These are phyloP conservation scores for Hemibagrus wyckioides DNA, from an alignment of 2,113 vertebrate species.

Conservation along the genomic window DNA sequence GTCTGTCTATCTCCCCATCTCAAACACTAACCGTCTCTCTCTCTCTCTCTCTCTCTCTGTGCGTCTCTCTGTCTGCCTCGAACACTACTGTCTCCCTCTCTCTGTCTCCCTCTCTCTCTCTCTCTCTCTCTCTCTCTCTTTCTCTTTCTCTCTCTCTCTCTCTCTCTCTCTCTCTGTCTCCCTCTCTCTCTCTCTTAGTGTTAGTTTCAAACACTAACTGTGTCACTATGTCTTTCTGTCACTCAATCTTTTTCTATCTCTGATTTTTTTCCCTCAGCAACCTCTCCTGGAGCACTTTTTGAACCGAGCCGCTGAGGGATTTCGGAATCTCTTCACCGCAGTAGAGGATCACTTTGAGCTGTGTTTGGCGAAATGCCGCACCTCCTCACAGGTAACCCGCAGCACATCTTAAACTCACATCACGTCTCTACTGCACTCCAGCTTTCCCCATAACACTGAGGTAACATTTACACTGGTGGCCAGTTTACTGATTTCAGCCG, in stretches of 20 bases:
- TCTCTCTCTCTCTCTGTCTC: neutral
- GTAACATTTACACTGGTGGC: neutral
- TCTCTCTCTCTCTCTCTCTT: too few relatives aligned
- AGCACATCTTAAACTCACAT: too few relatives aligned
- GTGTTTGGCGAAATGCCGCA: slow-evolving; percentile 95
- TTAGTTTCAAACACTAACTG: too few relatives aligned
- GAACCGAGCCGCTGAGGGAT: slow-evolving; percentile 89
- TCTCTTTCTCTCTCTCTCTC: neutral
- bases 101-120: slow-evolving; percentile 4
- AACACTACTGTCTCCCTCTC: neutral
- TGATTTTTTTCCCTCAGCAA: slow-evolving; percentile 75
- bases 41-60: neutral
- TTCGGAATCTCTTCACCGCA: slow-evolving; percentile 96
- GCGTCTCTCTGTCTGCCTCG: neutral
- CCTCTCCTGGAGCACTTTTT: slow-evolving; percentile 90
- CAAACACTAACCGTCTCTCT: too few relatives aligned
- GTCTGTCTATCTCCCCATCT: too few relatives aligned
- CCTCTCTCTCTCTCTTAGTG: neutral
- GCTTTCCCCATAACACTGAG: neutral
- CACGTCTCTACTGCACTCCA: neutral
- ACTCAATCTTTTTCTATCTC: slow-evolving; percentile 4
- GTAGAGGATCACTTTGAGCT: slow-evolving; percentile 97
- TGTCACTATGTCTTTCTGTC: neutral
- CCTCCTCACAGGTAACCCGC: slow-evolving; percentile 90
- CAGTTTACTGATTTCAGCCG: neutral